Evolutionary conservation across 2,888 invertebrate species (phyloP).

Genomic region (Apamea crenata): DNA sequence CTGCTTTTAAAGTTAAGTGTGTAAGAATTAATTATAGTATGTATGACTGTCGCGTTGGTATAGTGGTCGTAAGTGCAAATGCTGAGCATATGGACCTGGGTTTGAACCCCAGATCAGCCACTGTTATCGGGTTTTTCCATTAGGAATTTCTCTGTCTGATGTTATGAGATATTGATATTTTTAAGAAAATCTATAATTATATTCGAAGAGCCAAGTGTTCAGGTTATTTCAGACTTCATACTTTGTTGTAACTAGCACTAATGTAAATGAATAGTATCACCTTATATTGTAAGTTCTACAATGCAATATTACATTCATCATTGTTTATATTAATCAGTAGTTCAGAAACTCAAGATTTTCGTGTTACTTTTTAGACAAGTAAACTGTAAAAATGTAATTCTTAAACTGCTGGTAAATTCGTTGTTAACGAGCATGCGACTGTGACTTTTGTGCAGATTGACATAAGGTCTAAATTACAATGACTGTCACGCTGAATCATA

Average conservation of each 20-base stretch:
- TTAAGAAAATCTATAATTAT: not conserved
- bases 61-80: not conserved
- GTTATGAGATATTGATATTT: not conserved
- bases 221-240: not conserved
- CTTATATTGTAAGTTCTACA: not conserved
- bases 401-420: not conserved
- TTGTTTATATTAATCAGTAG: not conserved
- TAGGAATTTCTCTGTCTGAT: not conserved
- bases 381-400: not conserved
- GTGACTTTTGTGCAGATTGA: not conserved
- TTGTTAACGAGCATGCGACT: not conserved
- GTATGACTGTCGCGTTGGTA: not conserved
- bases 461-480: conserved; percentile 8
- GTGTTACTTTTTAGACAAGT: not conserved
- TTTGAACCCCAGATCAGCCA: not conserved
- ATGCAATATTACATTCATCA: not conserved
- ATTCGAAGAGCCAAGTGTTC: not conserved
- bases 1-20: conserved; percentile 18
- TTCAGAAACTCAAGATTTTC: no score
- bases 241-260: not conserved
- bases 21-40: conserved; percentile 18
- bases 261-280: not conserved
- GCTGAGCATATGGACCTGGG: not conserved
- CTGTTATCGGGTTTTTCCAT: not conserved
- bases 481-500: not conserved